Conservation (phyloP, 1,140 invertebrate genomes). For the Aradophagus sp. region DNA sequence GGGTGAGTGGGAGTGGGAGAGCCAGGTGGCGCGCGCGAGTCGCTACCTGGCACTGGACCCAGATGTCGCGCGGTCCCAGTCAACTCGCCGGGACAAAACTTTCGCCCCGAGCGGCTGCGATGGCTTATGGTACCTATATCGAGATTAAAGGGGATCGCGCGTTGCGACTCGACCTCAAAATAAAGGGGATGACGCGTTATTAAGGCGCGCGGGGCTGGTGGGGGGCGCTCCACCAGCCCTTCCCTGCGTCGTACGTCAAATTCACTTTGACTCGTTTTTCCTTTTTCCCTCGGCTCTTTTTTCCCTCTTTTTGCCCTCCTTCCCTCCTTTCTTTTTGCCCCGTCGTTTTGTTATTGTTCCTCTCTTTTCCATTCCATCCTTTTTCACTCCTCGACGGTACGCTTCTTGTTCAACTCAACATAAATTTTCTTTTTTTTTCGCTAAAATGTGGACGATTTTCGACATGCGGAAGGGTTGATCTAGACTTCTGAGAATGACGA, state of each 20-base stretch:
- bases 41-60: not conserved
- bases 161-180: slow-evolving; percentile 64
- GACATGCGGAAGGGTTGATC: no score
- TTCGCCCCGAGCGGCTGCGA: slow-evolving; percentile 43
- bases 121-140: slow-evolving; percentile 67
- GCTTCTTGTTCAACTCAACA: no score
- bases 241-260: slow-evolving; percentile 55
- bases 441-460: no score
- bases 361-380: no score
- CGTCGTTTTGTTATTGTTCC: no score
- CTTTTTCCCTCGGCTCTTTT: slow-evolving; percentile 31
- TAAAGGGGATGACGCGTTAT: slow-evolving; percentile 72
- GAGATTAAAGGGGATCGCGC: slow-evolving; percentile 70
- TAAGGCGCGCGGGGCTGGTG: slow-evolving; percentile 52
- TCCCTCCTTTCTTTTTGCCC: slow-evolving; percentile 26
- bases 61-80: not conserved
- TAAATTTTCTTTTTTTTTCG: no score
- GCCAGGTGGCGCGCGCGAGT: no score
- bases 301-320: slow-evolving; percentile 12
- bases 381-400: no score
- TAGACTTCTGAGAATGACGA: no score
- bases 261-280: slow-evolving; percentile 54
- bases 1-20: no score
- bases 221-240: slow-evolving; percentile 27
- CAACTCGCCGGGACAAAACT: slow-evolving; percentile 43